A percentile compares a stretch with the other conserved stretches of the same genome.
Evolutionary conservation across 30 jellyfish, hydroid and myxozoan genomes (phyloP).

Genomic region (Pseudorhiza aurosa): DNA sequence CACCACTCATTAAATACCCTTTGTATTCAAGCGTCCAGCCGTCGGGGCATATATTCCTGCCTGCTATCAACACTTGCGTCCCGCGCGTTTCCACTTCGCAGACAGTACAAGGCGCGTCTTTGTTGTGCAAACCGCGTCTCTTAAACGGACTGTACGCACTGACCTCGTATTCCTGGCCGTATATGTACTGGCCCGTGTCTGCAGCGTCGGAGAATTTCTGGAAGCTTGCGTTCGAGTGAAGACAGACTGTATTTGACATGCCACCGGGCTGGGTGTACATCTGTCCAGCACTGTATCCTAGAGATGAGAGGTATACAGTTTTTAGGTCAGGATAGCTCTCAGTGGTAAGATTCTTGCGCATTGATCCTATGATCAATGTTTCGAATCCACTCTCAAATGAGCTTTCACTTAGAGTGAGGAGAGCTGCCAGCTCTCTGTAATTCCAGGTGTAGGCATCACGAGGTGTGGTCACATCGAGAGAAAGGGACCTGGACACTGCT

Average conservation of each 20-base stretch:
- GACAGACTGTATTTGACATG: conserved; percentile 93
- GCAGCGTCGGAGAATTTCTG: conserved; percentile 30
- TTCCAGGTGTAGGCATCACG: too few relatives aligned
- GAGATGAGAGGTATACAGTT: background rate
- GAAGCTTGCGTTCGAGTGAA: conserved; percentile 71
- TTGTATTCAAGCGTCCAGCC: conserved; percentile 88
- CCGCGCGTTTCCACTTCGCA: conserved; percentile 74
- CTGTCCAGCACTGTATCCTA: conserved; percentile 86
- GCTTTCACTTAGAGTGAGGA: too few relatives aligned
- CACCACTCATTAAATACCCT: conserved; percentile 91
- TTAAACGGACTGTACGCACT: conserved; percentile 11
- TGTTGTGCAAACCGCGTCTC: conserved; percentile 12
- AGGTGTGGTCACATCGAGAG: too few relatives aligned
- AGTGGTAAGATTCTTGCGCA: too few relatives aligned
- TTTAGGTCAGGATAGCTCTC: too few relatives aligned
- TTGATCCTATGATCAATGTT: too few relatives aligned
- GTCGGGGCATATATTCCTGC: conserved; percentile 80
- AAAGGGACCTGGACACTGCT: too few relatives aligned
- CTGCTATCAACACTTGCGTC: conserved; percentile 85
- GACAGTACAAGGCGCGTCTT: conserved; percentile 89
- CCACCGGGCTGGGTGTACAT: conserved; percentile 87
- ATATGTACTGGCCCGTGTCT: conserved; percentile 59
- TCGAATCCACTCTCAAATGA: too few relatives aligned
- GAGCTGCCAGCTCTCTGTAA: too few relatives aligned
- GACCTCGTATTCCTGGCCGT: conserved; percentile 83